A percentile compares a stretch with the other conserved stretches of the same genome.
Conservation (phyloP, 2,888 invertebrate species). For the Patella ulyssiponensis region DNA sequence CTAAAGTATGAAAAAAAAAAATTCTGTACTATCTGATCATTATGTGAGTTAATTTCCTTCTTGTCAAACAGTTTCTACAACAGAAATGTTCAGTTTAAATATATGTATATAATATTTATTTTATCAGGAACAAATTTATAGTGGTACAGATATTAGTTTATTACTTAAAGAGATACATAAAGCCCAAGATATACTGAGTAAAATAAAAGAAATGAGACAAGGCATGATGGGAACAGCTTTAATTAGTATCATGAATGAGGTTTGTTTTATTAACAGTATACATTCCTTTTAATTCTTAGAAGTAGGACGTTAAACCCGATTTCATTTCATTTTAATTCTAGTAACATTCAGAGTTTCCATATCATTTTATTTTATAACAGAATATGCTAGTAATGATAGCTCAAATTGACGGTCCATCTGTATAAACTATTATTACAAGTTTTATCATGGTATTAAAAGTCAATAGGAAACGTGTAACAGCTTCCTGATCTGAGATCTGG, state of each 20-base stretch:
- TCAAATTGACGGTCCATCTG: too few species aligned
- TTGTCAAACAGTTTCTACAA: too few species aligned
- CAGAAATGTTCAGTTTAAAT: too few species aligned
- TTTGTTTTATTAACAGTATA: constrained; percentile 34
- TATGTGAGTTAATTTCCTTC: too few species aligned
- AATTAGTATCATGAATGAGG: constrained; percentile 71
- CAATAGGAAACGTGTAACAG: too few species aligned
- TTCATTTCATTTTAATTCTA: neutral
- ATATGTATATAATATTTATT: neutral
- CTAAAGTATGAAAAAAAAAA: too few species aligned
- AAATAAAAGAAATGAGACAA: constrained; percentile 71
- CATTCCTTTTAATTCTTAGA: neutral
- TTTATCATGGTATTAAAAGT: too few species aligned
- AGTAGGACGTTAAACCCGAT: neutral
- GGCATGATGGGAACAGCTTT: constrained; percentile 72
- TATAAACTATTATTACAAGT: too few species aligned
- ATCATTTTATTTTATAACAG: too few species aligned
- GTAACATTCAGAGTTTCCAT: neutral
- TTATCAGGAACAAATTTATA: constrained; percentile 69
- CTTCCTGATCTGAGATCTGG: too few species aligned
- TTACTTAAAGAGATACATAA: constrained; percentile 69
- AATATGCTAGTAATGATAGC: too few species aligned
- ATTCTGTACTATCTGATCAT: too few species aligned
- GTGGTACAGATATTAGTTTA: constrained; percentile 71
- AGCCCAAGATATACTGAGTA: constrained; percentile 70